A percentile compares a stretch with the other conserved stretches of the same genome.
These are phyloP conservation scores for Achatina immaculata DNA, from an alignment of 1,140 invertebrate genomes.

Conservation along the genomic window DNA sequence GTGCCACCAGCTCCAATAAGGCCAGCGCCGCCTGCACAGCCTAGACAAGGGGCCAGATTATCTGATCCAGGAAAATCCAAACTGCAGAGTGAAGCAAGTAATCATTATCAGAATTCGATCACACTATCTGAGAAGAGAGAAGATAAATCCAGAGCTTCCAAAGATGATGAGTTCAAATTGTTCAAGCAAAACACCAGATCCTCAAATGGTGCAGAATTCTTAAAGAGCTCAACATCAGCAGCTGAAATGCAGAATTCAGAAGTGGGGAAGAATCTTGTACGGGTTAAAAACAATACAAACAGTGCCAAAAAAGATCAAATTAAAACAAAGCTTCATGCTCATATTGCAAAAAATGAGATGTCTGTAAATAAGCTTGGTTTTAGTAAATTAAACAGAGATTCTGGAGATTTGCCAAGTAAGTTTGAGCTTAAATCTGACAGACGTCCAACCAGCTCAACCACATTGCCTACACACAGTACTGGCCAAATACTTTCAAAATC, in stretches of 20 bases:
- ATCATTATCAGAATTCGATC: background rate
- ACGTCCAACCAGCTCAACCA: constrained; percentile 1
- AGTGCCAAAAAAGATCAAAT: background rate
- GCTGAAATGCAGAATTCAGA: background rate
- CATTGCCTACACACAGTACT: background rate
- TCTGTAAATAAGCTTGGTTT: background rate
- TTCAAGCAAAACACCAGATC: background rate
- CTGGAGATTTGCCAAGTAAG: background rate
- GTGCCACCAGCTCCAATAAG: background rate
- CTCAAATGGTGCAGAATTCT: background rate
- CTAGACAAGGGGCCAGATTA: background rate
- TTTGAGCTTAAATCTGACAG: background rate
- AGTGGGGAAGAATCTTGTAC: background rate
- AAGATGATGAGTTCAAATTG: background rate
- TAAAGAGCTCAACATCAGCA: background rate
- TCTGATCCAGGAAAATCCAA: background rate
- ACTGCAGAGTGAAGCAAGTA: background rate
- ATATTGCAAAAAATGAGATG: background rate
- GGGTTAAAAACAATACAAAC: background rate
- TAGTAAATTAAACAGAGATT: background rate
- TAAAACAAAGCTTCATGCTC: background rate
- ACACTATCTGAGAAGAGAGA: background rate
- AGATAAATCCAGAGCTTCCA: background rate
- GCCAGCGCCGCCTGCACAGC: background rate
- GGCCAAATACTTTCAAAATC: background rate